These are phyloP conservation scores for Tyria jacobaeae DNA, from an alignment of 2,888 invertebrate genomes.

Conservation along the genomic window DNA sequence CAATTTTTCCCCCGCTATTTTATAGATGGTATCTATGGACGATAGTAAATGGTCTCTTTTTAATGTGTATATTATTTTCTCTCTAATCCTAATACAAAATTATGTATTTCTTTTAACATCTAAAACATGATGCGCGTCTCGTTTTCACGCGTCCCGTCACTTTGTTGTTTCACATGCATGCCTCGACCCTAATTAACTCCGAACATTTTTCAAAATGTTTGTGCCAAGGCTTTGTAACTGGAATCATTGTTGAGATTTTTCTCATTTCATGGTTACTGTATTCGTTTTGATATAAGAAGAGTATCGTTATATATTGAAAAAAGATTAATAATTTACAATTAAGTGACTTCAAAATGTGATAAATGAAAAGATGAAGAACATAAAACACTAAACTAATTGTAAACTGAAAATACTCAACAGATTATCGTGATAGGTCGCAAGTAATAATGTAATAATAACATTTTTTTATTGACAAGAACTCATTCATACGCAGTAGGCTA, in stretches of 20 bases:
- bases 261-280: background rate
- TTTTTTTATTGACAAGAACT: no score
- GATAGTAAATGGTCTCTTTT: background rate
- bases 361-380: no score
- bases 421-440: no score
- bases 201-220: constrained; percentile 30
- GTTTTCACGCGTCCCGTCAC: constrained; percentile 33
- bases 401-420: no score
- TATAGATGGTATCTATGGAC: no score
- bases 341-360: no score
- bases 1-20: no score
- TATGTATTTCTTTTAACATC: constrained; percentile 4
- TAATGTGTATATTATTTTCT: background rate
- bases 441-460: no score
- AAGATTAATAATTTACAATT: no score
- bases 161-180: constrained; percentile 23
- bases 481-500: no score
- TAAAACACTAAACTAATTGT: no score
- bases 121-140: constrained; percentile 23
- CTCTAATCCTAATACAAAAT: constrained; percentile 14
- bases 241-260: constrained; percentile 10
- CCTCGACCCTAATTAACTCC: constrained; percentile 39
- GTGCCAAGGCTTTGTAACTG: constrained; percentile 7
- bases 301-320: background rate
- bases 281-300: no score